A percentile compares a stretch with the other conserved stretches of the same genome.
These are phyloP conservation scores for Goniozus legneri DNA, from an alignment of 1,140 invertebrate genomes.

Conservation along the genomic window DNA sequence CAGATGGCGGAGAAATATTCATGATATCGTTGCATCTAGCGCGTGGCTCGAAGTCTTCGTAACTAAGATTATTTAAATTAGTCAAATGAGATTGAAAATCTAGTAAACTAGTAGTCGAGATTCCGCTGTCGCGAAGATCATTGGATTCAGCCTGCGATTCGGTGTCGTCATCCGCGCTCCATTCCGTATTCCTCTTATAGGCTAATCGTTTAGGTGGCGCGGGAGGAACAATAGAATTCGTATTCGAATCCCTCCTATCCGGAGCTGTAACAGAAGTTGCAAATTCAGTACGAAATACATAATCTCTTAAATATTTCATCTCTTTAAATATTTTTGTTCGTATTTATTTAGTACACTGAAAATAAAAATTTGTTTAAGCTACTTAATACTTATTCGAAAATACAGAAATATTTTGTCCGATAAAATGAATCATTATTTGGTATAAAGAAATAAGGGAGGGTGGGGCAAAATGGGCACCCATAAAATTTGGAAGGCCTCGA, in stretches of 20 bases:
- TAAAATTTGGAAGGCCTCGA: too few species aligned
- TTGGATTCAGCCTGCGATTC: constrained; percentile 41
- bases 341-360: constrained; percentile 9
- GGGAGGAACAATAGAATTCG: constrained; percentile 48
- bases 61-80: constrained; percentile 58
- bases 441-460: too few species aligned
- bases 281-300: too few species aligned
- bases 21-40: constrained; percentile 48
- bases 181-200: constrained; percentile 53
- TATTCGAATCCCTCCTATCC: constrained; percentile 55
- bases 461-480: too few species aligned
- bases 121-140: constrained; percentile 57
- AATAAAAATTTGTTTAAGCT: too few species aligned
- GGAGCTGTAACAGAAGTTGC: constrained; percentile 48
- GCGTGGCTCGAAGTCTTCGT: constrained; percentile 59
- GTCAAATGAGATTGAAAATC: constrained; percentile 53
- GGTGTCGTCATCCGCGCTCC: constrained; percentile 44
- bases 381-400: constrained; percentile 8
- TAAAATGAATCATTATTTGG: too few species aligned
- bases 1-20: constrained; percentile 51
- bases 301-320: too few species aligned
- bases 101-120: constrained; percentile 54
- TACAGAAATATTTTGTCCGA: too few species aligned
- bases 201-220: constrained; percentile 60
- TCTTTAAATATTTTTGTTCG: constrained; percentile 5